Percentiles rank a stretch among this genome's conserved stretches.
Evolutionary conservation across 53 echinoderm and acorn worm species (phyloP).

Genomic region (Echinarachnius parma): DNA sequence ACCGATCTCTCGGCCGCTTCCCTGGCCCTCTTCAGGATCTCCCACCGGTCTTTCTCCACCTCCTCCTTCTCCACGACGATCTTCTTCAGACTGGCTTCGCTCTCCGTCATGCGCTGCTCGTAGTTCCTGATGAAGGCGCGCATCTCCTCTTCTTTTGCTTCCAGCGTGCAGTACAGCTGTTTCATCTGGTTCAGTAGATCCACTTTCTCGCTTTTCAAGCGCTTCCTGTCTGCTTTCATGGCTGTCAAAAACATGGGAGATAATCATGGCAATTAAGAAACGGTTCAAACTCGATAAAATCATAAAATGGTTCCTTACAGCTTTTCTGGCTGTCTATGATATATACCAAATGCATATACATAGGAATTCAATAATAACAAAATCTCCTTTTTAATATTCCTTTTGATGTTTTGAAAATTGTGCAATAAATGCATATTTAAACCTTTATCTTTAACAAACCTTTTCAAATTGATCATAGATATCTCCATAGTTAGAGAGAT

Average conservation of each 20-base stretch:
- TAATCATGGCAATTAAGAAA: no score
- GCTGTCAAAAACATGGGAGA: constrained; percentile 30
- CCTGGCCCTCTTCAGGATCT: constrained; percentile 81
- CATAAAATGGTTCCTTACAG: no score
- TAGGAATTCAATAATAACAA: not conserved
- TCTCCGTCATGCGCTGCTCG: constrained; percentile 85
- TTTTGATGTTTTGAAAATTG: no score
- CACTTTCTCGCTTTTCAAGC: constrained; percentile 93
- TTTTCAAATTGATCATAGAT: no score
- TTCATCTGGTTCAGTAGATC: constrained; percentile 98
- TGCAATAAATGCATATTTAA: no score
- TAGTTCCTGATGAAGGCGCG: constrained; percentile 90
- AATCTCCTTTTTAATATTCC: no score
- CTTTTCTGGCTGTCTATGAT: no score
- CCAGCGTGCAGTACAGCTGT: constrained; percentile 93
- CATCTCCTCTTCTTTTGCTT: constrained; percentile 95
- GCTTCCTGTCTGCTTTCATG: constrained; percentile 92
- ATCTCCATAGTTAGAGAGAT: no score
- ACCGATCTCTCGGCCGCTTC: constrained; percentile 96
- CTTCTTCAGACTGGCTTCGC: constrained; percentile 71
- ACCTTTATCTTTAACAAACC: no score
- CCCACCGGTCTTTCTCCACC: constrained; percentile 95
- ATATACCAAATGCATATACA: not conserved
- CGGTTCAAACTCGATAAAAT: no score
- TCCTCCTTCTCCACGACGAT: constrained; percentile 89